These are phyloP conservation scores for Listrodromus nycthemerus DNA, from an alignment of 2,888 invertebrate genomes.

Conservation along the genomic window DNA sequence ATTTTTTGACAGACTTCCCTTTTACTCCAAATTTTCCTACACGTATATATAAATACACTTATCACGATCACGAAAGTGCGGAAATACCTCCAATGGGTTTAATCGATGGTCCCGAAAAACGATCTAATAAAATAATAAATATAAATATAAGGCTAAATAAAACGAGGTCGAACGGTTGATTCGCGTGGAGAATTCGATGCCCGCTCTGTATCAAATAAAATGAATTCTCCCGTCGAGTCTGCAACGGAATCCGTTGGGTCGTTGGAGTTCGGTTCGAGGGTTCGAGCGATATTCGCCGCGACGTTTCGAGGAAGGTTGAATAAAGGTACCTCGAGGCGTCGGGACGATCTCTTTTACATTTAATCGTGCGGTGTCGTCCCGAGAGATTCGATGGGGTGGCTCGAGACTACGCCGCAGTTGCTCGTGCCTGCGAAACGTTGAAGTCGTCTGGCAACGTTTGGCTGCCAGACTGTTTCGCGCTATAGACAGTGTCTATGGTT, in stretches of 20 bases:
- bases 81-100: background rate
- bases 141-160: slow-evolving; percentile 75
- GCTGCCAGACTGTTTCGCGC: slow-evolving; percentile 43
- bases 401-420: slow-evolving; percentile 32
- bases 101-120: slow-evolving; percentile 8
- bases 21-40: too few species aligned
- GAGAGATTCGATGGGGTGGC: slow-evolving; percentile 59
- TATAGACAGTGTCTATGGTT: slow-evolving; percentile 7
- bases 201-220: slow-evolving; percentile 70
- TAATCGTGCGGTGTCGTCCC: slow-evolving; percentile 73
- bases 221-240: slow-evolving; percentile 64
- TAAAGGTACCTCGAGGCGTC: slow-evolving; percentile 58
- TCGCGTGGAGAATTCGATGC: slow-evolving; percentile 49
- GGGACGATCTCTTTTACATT: slow-evolving; percentile 73
- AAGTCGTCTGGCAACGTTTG: slow-evolving; percentile 47
- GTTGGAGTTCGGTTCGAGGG: slow-evolving; percentile 4
- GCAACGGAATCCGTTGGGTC: slow-evolving; percentile 28
- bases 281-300: slow-evolving; percentile 7
- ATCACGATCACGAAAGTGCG: background rate
- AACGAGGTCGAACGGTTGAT: slow-evolving; percentile 43
- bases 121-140: too few species aligned
- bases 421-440: slow-evolving; percentile 16
- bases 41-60: too few species aligned
- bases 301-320: slow-evolving; percentile 54
- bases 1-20: too few species aligned